Base-by-base conservation (phyloP, 1,140 invertebrate species). In the Lysiphlebus fabarum region DNA sequence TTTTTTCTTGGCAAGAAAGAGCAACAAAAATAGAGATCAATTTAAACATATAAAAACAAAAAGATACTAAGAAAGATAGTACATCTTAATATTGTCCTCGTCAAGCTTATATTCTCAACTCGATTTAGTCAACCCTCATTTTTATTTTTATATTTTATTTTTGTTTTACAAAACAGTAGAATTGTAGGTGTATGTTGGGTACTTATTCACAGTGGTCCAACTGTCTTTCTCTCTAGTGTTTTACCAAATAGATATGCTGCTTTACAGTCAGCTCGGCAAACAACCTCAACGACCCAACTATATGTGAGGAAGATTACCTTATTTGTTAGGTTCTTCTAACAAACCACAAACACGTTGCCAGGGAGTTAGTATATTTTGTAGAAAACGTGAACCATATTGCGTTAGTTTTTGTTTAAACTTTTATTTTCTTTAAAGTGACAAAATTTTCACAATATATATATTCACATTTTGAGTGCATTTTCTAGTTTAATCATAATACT, bases 271-370 rank as follows among this genome's bases (percentile, higher is more conserved):
- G 68, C 54, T 51, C 62, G 62, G 66, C 65, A 67, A 59, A 61
- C 66, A 61, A 61, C 64, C 62, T 69, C 65, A 68, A 71, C 72
- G 70, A 68, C 66, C 67, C 60, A 62, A 68, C 67, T 70, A 70
- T 73, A 73, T 72, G 70, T 75, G 70, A 61, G 62, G 70, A 67
- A 75, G 71, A 75, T 74, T 75, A 74, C 70, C 70, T 75, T 75
- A 74, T 75, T 75, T 75, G 72, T 75, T 75, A 75, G 67, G 70
- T 73, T 65, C 66, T 71, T 73, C 70, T 72, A 73, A 75, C 71
- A 74, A 74, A 67, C 72, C 70, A 56, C 70, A 64, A 69, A 68
- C 66, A 67, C 63, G 58, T 59, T 26, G 50, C 42, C n/a, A 40
- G 47, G 17, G 58, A 40, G 58, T 56, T 34, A 53, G 51, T 54